Evolutionary conservation across 2,888 invertebrate genomes (phyloP).

Genomic region (Acrocyrtus sp.): DNA sequence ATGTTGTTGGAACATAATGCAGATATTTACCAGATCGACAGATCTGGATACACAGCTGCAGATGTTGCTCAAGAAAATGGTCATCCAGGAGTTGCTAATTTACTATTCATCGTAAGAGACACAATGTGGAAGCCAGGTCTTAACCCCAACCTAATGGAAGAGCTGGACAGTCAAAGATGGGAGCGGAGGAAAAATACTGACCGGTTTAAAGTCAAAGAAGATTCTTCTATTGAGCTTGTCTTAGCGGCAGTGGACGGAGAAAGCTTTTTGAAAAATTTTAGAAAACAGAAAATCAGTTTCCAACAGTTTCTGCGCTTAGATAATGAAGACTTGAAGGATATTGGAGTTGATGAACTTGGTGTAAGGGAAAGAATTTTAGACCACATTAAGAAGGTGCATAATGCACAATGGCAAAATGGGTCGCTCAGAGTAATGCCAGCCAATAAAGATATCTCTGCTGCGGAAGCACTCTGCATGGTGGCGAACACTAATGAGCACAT

Average conservation of each 20-base stretch:
- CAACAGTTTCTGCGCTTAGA: constrained; percentile 38
- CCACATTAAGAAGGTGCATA: constrained; percentile 35
- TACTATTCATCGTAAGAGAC: constrained; percentile 14
- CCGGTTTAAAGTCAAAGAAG: constrained; percentile 6
- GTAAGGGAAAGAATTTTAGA: constrained; percentile 42
- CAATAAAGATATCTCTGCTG: constrained; percentile 33
- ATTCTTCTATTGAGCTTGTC: constrained; percentile 33
- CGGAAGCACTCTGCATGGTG: constrained; percentile 36
- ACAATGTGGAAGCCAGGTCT: constrained; percentile 46
- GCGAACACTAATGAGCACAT: constrained; percentile 26
- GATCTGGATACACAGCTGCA: constrained; percentile 20
- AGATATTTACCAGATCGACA: constrained; percentile 34
- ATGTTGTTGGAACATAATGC: constrained; percentile 41
- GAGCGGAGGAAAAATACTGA: neutral
- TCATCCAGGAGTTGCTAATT: constrained; percentile 13
- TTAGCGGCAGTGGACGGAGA: constrained; percentile 25
- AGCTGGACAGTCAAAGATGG: constrained; percentile 13
- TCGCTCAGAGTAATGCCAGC: constrained; percentile 9
- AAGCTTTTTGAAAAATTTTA: constrained; percentile 37
- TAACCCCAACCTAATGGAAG: constrained; percentile 28
- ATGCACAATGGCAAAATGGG: constrained; percentile 27
- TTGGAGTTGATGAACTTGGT: constrained; percentile 39
- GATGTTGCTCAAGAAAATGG: constrained; percentile 45
- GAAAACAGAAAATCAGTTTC: constrained; percentile 33
- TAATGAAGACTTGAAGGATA: constrained; percentile 39